Evolutionary conservation across 2,797 vertebrate species (phyloP).

Genomic region (Babyrousa celebensis): DNA sequence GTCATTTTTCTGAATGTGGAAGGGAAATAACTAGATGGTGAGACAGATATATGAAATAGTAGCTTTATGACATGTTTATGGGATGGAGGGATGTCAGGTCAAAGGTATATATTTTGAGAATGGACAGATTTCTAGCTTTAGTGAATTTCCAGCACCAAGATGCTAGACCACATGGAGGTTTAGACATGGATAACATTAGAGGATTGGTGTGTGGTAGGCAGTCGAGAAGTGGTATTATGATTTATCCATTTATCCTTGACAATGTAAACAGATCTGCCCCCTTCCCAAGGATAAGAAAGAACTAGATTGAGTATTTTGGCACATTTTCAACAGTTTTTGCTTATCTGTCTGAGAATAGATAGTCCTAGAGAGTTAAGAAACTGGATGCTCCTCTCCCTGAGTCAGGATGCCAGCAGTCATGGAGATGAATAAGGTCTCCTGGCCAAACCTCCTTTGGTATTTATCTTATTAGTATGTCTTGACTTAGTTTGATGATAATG

Average conservation of each 20-base stretch:
- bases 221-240: background rate
- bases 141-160: constrained; percentile 19
- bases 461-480: too few relatives aligned
- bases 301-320: background rate
- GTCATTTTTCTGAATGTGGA: background rate
- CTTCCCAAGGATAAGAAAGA: background rate
- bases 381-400: background rate
- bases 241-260: constrained; percentile 10
- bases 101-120: constrained; percentile 48
- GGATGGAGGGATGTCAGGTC: background rate
- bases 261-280: background rate
- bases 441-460: too few relatives aligned
- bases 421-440: background rate
- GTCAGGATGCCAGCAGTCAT: background rate
- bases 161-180: background rate
- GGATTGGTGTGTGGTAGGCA: background rate
- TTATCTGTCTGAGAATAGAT: constrained; percentile 41
- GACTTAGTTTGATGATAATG: background rate
- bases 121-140: constrained; percentile 35
- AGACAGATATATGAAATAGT: background rate
- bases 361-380: background rate
- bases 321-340: background rate
- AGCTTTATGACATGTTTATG: background rate
- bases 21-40: background rate
- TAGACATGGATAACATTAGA: background rate